Evolutionary conservation across 2,113 vertebrate genomes (phyloP), one percentile per base, ranked within the genome.

Genomic region (Cyanistes caeruleus): DNA sequence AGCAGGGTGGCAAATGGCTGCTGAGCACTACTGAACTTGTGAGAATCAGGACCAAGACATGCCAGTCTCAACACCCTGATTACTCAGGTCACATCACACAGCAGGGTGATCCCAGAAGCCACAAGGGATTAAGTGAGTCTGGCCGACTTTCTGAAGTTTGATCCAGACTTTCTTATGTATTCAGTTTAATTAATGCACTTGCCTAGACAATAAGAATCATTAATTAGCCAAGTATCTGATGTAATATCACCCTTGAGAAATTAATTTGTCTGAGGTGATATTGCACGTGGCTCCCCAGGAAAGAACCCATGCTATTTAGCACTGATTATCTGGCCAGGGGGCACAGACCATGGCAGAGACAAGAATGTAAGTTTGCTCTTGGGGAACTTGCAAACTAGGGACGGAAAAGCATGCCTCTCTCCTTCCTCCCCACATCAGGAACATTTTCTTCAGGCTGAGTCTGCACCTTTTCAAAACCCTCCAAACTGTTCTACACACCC

Each of bases 141-240:
- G 88, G 83, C 79, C 13, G 41, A 87, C 90, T 93, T 95, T 90
- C 86, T 92, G 82, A 86, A 88, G 88, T 94, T 83, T 92, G 92
- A 97, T 64, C 60, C 77, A 84, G 93, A 24, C 33, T 84, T 94
- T 67, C 77, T 77, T 64, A 52, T 35, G 39, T 64, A 70, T 77
- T 80, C 56, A 43, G 41, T 87, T 87, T 88, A 89, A 90, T 93
- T 84, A 88, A 87, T 19, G 74, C 65, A 84, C 62, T 93, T 82
- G 77, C 55, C 77, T 64, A 75, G 84, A 87, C 69, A 89, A 87
- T 72, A 78, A 60, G 67, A 46, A 51, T 43, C 24, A 64, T 46
- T 69, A 87, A 78, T 81, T 89, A 77, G 43, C 78, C 58, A 65
- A 51, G 7, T n/a, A 79, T 43, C 85, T 55, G 59, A n/a, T 7